Evolutionary conservation across 2,113 vertebrate genomes (phyloP), one percentile per base, ranked within the genome.

Genomic region (Aptenodytes forsteri): DNA sequence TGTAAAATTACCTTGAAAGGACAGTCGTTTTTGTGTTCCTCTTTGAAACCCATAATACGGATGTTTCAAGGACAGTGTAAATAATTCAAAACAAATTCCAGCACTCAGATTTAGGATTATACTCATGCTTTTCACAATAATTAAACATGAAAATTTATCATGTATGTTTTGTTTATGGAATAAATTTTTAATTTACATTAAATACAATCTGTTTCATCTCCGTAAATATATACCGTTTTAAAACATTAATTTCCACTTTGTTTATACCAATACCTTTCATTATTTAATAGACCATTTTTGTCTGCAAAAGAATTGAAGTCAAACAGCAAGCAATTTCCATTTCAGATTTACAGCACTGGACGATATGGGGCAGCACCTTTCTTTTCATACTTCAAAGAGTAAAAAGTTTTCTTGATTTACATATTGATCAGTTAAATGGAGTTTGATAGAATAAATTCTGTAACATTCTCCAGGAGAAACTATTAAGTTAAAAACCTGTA

Each of bases 161-260:
- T 61, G 83, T 56, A 84, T 61, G 83, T 56, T 95, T 93, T 96
- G 93, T 95, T 97, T 96, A 58, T 30, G 0, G 73, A 94, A 96
- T 97, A 56, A 93, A 97, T 94, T 85, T 95, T 96, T 96, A 95
- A 96, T 95, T 58, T 23, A 85, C 7, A 22, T 95, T 97, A 94
- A 93, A 93, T 93, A 96, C 40, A 92, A 91, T 94, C 89, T 96
- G 81, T 87, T 97, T 96, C 46, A 80, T 83, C 75, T 94, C 49
- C 55, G 87, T 85, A 94, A 89, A 96, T 91, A 94, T 15, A 72
- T 46, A 29, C 36, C 15, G 5, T 13, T 95, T 89, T 82, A 77
- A 97, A 97, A 95, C 84, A 96, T 95, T 96, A 69, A 91, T 96
- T 95, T 87, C 87, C 66, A 88, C 19, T 93, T 88, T 79, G 80